Evolutionary conservation across 64 coral and sea anemone genomes (phyloP), one percentile per base, ranked within the genome.

Genomic region (Dendronephthya gigantea): DNA sequence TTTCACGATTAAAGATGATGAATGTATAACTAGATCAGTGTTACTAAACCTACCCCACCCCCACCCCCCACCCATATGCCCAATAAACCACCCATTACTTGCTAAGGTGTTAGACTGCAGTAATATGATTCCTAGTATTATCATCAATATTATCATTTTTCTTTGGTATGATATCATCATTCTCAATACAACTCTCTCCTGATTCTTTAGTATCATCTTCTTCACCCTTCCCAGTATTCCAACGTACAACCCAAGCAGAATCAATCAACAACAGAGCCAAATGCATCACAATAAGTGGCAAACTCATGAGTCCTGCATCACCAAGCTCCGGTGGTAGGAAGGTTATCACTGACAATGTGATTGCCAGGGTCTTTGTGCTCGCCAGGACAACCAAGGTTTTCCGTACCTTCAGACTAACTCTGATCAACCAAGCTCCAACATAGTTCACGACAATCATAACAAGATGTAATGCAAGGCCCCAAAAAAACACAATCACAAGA

Each of bases 251-350:
- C 68, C 88, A 88, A 50, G 91, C 38, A 19, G 95, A 93, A 87
- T 98, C 95, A 19, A 91, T 17, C 4, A 98, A 69, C 13, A 98
- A 35, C 55, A 98, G 52, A 2, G 83, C 84, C 40, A 98, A 72
- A 55, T 98, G 95, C 35, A 93, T 91, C 10, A 98, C 45, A 13
- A 98, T 90, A 33, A 93, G 50, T 5, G 95, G 95, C 28, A 98
- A 65, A 16, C 89, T 89, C 15, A 98, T 70, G 4, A 98, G 59
- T 13, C 95, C 95, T 83, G 91, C 92, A 79, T 91, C 84, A 85
- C 84, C 88, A 32, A 82, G 51, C 3, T 50, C 88, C 55, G 93
- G 90, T 31, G 95, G 92, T 50, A 98, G 82, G 68, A 90, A 92
- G 0, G 86, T 84, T 19, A 89, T 4, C n/a, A 98, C 83, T 32